phyloP scores from a whole-genome alignment of 2,888 invertebrate genomes.

The Hypsopygia costalis region DNA sequence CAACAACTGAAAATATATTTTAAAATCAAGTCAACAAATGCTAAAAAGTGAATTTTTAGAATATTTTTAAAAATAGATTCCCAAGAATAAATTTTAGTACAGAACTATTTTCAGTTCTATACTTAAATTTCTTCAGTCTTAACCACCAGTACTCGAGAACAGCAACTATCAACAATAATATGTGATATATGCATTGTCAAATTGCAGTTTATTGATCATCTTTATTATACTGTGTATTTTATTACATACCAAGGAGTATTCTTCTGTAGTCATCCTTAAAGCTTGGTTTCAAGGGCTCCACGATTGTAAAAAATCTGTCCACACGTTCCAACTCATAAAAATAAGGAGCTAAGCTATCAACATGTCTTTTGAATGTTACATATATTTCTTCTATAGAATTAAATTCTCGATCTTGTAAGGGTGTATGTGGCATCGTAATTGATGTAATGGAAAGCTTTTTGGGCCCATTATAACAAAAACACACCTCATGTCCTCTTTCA shows the following conservation, averaged over 20 bases:
- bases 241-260: constrained; percentile 52
- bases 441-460: constrained; percentile 39
- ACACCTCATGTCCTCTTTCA: constrained; percentile 47
- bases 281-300: constrained; percentile 54
- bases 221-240: too few species aligned
- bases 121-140: too few species aligned
- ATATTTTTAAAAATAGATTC: too few species aligned
- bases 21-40: too few species aligned
- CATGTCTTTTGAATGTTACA: constrained; percentile 31
- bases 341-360: constrained; percentile 43
- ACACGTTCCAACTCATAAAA: constrained; percentile 57
- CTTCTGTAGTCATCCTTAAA: constrained; percentile 62
- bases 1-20: too few species aligned
- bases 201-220: too few species aligned
- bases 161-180: too few species aligned
- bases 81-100: too few species aligned
- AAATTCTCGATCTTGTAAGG: constrained; percentile 45
- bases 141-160: too few species aligned
- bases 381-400: constrained; percentile 41
- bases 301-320: constrained; percentile 48
- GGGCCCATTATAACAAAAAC: constrained; percentile 38
- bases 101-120: too few species aligned
- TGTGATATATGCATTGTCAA: too few species aligned
- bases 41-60: too few species aligned
- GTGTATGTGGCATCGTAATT: constrained; percentile 44